These are phyloP conservation scores for Brienomyrus longianalis DNA, from an alignment of 2,113 vertebrate species.

Conservation along the genomic window DNA sequence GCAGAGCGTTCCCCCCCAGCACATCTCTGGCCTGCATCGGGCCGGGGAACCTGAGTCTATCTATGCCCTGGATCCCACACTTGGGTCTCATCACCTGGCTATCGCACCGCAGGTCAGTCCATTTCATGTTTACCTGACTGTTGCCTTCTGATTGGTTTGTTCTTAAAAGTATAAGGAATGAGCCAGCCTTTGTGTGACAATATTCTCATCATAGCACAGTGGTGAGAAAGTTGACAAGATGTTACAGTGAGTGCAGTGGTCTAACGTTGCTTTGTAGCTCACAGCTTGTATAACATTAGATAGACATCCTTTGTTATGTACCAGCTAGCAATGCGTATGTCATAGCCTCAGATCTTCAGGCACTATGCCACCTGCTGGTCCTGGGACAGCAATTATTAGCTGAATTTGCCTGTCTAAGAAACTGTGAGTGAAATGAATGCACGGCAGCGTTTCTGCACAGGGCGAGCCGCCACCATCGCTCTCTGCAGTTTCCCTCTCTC, in stretches of 20 bases:
- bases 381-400: not conserved
- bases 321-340: not conserved
- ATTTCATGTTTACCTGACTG: not conserved
- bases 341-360: not conserved
- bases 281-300: not conserved
- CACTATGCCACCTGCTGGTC: not conserved
- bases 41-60: constrained; percentile 76
- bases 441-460: not conserved
- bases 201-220: not conserved
- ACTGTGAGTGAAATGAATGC: not conserved
- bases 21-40: constrained; percentile 75
- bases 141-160: not conserved
- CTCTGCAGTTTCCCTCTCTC: not conserved
- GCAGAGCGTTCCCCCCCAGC: constrained; percentile 85
- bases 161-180: not conserved
- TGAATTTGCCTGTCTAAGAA: not conserved
- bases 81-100: constrained; percentile 58
- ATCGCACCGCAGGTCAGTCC: constrained; percentile 55
- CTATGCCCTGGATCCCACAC: constrained; percentile 74
- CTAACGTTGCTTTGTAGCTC: not conserved
- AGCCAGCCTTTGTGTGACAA: not conserved
- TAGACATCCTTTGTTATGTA: not conserved
- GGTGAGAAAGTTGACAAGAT: not conserved
- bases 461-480: not conserved
- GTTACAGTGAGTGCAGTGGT: not conserved